These are phyloP conservation scores for Leptinotarsa texana DNA, from an alignment of 1,140 invertebrate genomes.

Conservation along the genomic window DNA sequence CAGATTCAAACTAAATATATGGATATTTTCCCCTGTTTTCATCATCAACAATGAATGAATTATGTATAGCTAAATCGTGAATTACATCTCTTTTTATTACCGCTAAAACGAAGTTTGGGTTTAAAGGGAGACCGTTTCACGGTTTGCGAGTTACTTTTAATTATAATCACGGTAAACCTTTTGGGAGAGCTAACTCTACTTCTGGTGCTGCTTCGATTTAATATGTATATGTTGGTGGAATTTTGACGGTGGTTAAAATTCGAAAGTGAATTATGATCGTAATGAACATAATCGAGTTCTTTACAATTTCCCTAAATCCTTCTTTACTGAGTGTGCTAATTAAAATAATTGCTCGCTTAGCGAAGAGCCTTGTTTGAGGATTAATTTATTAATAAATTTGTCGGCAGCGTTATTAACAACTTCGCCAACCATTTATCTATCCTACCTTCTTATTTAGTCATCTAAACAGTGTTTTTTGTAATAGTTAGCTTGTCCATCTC, in stretches of 20 bases:
- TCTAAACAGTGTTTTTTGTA: no score
- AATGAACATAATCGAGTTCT: background rate
- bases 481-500: no score
- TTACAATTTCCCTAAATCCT: background rate
- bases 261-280: background rate
- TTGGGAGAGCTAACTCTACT: background rate
- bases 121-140: background rate
- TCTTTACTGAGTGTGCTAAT: background rate
- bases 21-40: no score
- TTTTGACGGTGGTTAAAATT: background rate
- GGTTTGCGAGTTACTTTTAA: background rate
- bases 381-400: background rate
- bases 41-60: no score
- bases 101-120: background rate
- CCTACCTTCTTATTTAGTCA: no score
- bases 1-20: no score
- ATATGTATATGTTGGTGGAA: background rate
- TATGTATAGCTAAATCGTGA: background rate
- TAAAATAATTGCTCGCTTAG: background rate
- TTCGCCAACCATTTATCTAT: no score
- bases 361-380: background rate
- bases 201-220: background rate
- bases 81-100: background rate
- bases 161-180: background rate
- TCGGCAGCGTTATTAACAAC: no score